Percentiles rank a stretch among this genome's conserved stretches.
Conservation (phyloP, 2,888 invertebrate species). For the Ischnura elegans region DNA sequence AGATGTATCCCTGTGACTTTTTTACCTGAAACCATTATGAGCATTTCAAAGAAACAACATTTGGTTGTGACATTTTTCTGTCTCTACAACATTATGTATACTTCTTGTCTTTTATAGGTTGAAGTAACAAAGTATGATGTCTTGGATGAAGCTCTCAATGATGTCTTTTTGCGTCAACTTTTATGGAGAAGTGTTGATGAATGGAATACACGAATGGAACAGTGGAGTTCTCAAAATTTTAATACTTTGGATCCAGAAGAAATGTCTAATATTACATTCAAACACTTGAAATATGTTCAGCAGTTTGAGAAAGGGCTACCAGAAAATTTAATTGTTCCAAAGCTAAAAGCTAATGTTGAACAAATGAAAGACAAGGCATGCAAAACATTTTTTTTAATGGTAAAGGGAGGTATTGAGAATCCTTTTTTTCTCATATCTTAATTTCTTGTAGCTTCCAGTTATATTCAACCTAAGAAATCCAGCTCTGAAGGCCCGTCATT, state of each 20-base stretch:
- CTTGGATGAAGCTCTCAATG: constrained; percentile 88
- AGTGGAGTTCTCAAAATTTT: constrained; percentile 83
- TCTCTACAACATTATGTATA: too few relatives aligned
- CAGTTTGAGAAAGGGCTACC: constrained; percentile 93
- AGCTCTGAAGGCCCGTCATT: constrained; percentile 88
- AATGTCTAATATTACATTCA: constrained; percentile 83
- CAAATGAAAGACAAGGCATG: constrained; percentile 87
- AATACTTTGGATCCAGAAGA: constrained; percentile 86
- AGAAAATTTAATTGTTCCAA: constrained; percentile 87
- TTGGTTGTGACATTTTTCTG: too few relatives aligned
- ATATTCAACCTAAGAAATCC: constrained; percentile 91
- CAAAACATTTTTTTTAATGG: background rate
- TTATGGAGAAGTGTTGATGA: constrained; percentile 89
- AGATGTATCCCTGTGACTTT: too few relatives aligned
- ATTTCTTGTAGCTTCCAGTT: constrained; percentile 83
- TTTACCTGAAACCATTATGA: too few relatives aligned
- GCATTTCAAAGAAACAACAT: too few relatives aligned
- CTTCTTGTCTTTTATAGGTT: constrained; percentile 79
- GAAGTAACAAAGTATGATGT: constrained; percentile 91
- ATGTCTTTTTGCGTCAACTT: constrained; percentile 88
- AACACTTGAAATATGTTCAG: constrained; percentile 85
- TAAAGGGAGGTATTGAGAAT: background rate
- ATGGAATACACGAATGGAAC: constrained; percentile 84
- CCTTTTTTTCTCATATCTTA: constrained; percentile 62
- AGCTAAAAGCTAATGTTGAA: constrained; percentile 88